phyloP scores from a whole-genome alignment of 2,113 vertebrate genomes.

The Amphiprion percula region DNA sequence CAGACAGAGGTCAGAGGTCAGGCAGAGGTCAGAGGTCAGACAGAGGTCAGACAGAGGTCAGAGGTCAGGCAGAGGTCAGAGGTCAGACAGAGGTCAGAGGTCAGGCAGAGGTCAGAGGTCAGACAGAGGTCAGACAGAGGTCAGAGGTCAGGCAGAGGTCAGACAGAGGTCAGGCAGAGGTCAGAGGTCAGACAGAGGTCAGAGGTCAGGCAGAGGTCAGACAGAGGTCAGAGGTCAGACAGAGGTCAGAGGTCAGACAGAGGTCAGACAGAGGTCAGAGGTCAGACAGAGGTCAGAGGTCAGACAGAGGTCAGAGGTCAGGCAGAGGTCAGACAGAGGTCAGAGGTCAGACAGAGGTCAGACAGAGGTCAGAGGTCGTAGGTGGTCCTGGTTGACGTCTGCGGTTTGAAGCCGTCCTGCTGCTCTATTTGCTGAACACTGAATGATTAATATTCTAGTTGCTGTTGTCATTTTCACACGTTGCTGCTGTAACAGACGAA shows the following conservation, averaged over 20 bases:
- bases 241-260: too few relatives aligned
- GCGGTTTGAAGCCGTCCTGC: constrained; percentile 18
- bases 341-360: constrained; percentile 4
- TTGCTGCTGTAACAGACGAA: constrained; percentile 63
- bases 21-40: too few relatives aligned
- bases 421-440: constrained; percentile 50
- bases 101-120: neutral
- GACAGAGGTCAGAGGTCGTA: neutral
- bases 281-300: neutral
- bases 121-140: neutral
- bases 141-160: neutral
- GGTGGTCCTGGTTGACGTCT: neutral
- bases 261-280: too few relatives aligned
- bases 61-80: too few relatives aligned
- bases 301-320: too few relatives aligned
- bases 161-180: too few relatives aligned
- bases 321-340: neutral
- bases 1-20: too few relatives aligned
- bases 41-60: too few relatives aligned
- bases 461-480: constrained; percentile 58
- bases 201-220: too few relatives aligned
- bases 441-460: constrained; percentile 35
- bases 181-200: too few relatives aligned
- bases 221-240: too few relatives aligned
- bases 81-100: too few relatives aligned